These are phyloP conservation scores for Drosophila percnosoma DNA, from an alignment of 2,888 invertebrate genomes.

Conservation along the genomic window DNA sequence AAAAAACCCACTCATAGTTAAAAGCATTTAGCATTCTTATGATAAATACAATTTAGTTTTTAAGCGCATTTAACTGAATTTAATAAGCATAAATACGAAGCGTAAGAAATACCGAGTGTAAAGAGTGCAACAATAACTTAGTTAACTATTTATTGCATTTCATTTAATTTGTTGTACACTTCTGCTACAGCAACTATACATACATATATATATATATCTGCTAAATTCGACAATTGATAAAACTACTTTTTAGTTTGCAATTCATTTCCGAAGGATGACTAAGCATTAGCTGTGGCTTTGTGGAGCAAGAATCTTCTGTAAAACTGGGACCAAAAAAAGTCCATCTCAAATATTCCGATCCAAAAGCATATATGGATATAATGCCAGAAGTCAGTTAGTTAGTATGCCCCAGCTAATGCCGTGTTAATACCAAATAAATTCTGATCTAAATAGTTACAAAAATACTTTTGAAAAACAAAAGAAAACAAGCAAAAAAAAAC, in stretches of 20 bases:
- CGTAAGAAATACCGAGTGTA: constrained; percentile 25
- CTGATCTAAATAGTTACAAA: constrained; percentile 6
- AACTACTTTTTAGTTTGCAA: neutral
- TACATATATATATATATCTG: neutral
- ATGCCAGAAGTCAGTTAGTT: constrained; percentile 7
- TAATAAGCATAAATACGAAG: constrained; percentile 42
- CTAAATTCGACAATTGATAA: neutral
- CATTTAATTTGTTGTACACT: constrained; percentile 1
- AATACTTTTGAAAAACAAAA: constrained; percentile 5
- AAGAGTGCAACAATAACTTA: constrained; percentile 53
- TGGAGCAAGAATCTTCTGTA: constrained; percentile 10
- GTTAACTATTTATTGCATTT: constrained; percentile 46
- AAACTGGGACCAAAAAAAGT: constrained; percentile 52
- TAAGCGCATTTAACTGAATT: constrained; percentile 70
- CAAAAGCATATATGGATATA: constrained; percentile 5
- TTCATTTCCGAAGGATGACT: neutral
- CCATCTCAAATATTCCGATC: constrained; percentile 37
- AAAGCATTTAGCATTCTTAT: constrained; percentile 61
- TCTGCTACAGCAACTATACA: neutral
- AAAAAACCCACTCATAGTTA: constrained; percentile 64
- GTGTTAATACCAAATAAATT: constrained; percentile 7
- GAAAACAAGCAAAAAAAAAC: constrained; percentile 5
- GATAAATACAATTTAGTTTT: constrained; percentile 54
- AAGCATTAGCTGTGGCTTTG: constrained; percentile 22
- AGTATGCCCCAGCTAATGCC: constrained; percentile 13